A percentile compares a stretch with the other conserved stretches of the same genome.
These are phyloP conservation scores for Cyphomyrus discorhynchus DNA, from an alignment of 2,113 vertebrate species.

Conservation along the genomic window DNA sequence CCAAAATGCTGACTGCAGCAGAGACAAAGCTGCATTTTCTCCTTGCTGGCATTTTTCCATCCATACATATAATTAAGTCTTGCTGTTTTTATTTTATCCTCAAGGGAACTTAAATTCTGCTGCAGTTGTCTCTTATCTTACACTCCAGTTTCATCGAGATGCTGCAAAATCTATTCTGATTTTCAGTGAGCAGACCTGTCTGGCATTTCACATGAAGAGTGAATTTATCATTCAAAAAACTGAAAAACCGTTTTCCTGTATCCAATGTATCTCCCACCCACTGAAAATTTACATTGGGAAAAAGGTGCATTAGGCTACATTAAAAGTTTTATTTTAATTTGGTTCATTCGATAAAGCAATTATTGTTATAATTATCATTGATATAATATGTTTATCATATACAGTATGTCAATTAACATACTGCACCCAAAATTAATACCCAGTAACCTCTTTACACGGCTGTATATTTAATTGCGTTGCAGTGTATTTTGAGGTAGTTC, in stretches of 20 bases:
- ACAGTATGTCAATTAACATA: not conserved
- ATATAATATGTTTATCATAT: not conserved
- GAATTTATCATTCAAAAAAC: not conserved
- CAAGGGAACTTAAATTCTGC: not conserved
- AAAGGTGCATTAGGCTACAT: not conserved
- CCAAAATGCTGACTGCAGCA: not conserved
- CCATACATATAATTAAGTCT: not conserved
- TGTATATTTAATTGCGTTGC: not conserved
- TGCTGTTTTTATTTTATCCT: not conserved
- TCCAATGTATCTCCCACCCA: not conserved
- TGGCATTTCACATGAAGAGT: not conserved
- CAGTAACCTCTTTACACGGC: not conserved
- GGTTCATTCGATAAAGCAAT: not conserved
- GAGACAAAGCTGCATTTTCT: not conserved
- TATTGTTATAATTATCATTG: not conserved
- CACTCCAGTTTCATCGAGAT: not conserved
- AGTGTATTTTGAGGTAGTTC: not conserved
- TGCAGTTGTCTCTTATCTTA: not conserved
- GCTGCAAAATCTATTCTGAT: not conserved
- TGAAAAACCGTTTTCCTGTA: not conserved
- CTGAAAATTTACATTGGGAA: not conserved
- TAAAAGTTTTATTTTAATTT: not conserved
- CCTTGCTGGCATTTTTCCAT: not conserved
- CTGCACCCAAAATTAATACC: too few species aligned
- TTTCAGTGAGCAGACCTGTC: not conserved